phyloP scores from a whole-genome alignment of 2,888 invertebrate genomes.

The Pristionchus mayeri region DNA sequence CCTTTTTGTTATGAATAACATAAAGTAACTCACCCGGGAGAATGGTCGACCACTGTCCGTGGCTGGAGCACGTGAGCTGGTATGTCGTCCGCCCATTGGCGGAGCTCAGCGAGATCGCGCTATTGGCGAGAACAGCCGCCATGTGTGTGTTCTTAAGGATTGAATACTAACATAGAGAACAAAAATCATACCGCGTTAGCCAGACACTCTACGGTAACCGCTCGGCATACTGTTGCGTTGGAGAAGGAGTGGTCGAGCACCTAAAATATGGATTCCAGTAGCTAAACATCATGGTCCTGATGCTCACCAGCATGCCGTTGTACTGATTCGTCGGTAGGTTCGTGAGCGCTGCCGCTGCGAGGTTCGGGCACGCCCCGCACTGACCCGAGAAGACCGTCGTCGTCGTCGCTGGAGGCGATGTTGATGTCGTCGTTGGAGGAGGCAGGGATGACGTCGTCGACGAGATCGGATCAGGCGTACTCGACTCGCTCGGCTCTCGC shows the following conservation, averaged over 20 bases:
- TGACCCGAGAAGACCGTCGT: not conserved
- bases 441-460: not conserved
- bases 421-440: not conserved
- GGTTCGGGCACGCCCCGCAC: constrained; percentile 42
- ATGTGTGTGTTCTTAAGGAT: not conserved
- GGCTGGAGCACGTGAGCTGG: not conserved
- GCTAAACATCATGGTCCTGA: no score
- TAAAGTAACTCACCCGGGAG: not conserved
- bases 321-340: not conserved
- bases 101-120: not conserved
- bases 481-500: constrained; percentile 9
- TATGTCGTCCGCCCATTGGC: not conserved
- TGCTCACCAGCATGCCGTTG: constrained; percentile 47
- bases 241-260: constrained; percentile 48
- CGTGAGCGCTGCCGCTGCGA: constrained; percentile 9
- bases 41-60: constrained; percentile 29
- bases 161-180: not conserved
- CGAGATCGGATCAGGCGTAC: not conserved
- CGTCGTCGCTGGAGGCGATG: not conserved
- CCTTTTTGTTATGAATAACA: no score
- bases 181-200: constrained; percentile 20
- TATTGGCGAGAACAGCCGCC: constrained; percentile 12
- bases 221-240: not conserved
- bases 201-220: constrained; percentile 18
- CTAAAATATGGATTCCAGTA: not conserved